A percentile compares a stretch with the other conserved stretches of the same genome.
Conservation (phyloP, 35 echinoderm and acorn worm species). For the Apostichopus parvimensis region DNA sequence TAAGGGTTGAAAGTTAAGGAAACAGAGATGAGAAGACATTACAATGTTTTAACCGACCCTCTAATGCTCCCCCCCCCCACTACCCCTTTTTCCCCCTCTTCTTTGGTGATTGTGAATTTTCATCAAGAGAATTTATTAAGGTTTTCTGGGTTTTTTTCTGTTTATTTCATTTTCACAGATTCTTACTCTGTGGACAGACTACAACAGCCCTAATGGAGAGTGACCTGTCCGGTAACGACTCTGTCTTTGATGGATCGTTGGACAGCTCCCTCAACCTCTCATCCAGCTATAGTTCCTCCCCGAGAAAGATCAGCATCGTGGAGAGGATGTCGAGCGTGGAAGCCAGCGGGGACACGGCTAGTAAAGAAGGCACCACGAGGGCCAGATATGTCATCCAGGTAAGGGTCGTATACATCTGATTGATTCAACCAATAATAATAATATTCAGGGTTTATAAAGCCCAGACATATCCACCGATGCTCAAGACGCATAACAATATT, state of each 20-base stretch:
- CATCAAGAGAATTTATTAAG: too few species aligned
- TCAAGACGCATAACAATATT: too few species aligned
- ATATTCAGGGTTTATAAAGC: too few species aligned
- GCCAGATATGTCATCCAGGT: slow-evolving; percentile 97
- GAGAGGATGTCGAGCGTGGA: slow-evolving; percentile 91
- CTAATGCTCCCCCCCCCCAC: too few species aligned
- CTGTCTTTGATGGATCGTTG: slow-evolving; percentile 66
- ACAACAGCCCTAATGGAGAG: slow-evolving; percentile 77
- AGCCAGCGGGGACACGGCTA: slow-evolving; percentile 79
- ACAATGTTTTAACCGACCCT: too few species aligned
- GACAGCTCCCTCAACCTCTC: slow-evolving; percentile 66
- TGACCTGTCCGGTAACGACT: slow-evolving; percentile 72
- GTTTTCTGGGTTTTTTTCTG: too few species aligned
- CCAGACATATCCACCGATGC: too few species aligned
- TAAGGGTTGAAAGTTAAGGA: too few species aligned
- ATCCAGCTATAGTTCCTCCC: slow-evolving; percentile 86
- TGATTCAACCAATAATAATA: too few species aligned
- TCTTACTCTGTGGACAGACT: slow-evolving; percentile 92
- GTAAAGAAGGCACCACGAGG: slow-evolving; percentile 78
- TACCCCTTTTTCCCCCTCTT: too few species aligned
- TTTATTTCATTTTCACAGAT: slow-evolving; percentile 43
- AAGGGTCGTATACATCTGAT: background rate
- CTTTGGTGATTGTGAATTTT: too few species aligned
- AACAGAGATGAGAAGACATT: too few species aligned
- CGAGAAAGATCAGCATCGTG: slow-evolving; percentile 69